A percentile compares a stretch with the other conserved stretches of the same genome.
Conservation (phyloP, 2,888 invertebrate species). For the Baccha elongata region DNA sequence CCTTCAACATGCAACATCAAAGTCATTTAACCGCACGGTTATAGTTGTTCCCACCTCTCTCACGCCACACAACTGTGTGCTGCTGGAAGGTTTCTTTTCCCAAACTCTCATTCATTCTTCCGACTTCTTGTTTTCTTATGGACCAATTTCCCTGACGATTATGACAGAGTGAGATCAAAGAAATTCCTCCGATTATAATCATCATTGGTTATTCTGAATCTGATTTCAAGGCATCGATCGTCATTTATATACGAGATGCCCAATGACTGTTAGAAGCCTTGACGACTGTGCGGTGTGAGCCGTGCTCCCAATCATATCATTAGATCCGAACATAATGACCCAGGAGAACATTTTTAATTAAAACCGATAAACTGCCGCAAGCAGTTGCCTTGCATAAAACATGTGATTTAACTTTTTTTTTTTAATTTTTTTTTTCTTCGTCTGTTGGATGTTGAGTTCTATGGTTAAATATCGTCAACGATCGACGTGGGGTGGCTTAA, state of each 20-base stretch:
- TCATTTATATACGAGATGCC: constrained; percentile 22
- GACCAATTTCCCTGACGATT: constrained; percentile 72
- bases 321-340: constrained; percentile 71
- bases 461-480: constrained; percentile 22
- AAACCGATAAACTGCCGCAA: constrained; percentile 70
- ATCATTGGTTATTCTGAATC: constrained; percentile 52
- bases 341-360: constrained; percentile 69
- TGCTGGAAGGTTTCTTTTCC: constrained; percentile 8
- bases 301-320: constrained; percentile 72
- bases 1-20: constrained; percentile 70
- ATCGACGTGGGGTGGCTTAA: constrained; percentile 54
- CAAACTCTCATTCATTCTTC: constrained; percentile 44
- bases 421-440: neutral
- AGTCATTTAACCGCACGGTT: constrained; percentile 38
- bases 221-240: constrained; percentile 38
- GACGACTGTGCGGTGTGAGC: constrained; percentile 48
- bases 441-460: constrained; percentile 17
- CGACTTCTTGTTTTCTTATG: constrained; percentile 62
- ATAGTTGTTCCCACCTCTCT: constrained; percentile 18
- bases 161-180: constrained; percentile 72
- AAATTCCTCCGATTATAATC: constrained; percentile 72
- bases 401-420: constrained; percentile 59
- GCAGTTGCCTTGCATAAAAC: constrained; percentile 62
- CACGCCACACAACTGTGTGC: neutral
- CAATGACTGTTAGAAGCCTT: constrained; percentile 55